Conservation (phyloP, 2,113 vertebrate species). For the Lanius collurio region DNA sequence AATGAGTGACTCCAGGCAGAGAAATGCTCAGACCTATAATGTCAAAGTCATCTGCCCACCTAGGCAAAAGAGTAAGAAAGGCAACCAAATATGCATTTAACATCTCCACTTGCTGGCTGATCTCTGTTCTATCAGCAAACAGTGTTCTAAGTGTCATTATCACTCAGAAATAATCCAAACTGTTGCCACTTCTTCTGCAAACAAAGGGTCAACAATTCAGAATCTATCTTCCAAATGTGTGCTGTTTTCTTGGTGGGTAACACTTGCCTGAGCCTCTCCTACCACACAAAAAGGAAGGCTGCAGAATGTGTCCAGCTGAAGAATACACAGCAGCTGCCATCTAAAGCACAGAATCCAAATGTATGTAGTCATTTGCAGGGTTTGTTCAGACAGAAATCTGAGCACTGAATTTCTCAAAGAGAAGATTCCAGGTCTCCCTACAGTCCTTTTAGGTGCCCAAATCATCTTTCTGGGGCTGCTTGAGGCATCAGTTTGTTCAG, state of each 20-base stretch:
- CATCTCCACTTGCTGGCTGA: neutral
- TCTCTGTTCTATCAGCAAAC: neutral
- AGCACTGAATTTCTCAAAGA: neutral
- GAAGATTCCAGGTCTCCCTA: neutral
- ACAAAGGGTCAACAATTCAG: neutral
- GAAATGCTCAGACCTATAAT: neutral
- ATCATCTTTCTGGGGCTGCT: neutral
- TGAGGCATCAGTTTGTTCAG: neutral
- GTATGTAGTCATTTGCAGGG: neutral
- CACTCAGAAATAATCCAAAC: neutral
- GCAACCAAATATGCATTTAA: neutral
- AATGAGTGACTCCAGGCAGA: neutral
- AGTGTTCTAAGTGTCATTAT: neutral
- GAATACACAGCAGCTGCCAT: neutral
- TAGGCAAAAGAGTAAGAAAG: neutral
- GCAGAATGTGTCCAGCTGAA: neutral
- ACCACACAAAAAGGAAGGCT: neutral
- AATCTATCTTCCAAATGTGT: neutral
- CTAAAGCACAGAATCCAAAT: neutral
- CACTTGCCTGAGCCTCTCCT: neutral
- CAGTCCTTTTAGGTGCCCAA: neutral
- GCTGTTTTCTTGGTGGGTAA: neutral
- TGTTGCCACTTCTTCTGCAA: neutral
- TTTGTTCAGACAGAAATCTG: neutral
- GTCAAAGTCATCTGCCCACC: neutral